Base-by-base conservation (phyloP, 2,888 invertebrate species). In the Leucozona laternaria region DNA sequence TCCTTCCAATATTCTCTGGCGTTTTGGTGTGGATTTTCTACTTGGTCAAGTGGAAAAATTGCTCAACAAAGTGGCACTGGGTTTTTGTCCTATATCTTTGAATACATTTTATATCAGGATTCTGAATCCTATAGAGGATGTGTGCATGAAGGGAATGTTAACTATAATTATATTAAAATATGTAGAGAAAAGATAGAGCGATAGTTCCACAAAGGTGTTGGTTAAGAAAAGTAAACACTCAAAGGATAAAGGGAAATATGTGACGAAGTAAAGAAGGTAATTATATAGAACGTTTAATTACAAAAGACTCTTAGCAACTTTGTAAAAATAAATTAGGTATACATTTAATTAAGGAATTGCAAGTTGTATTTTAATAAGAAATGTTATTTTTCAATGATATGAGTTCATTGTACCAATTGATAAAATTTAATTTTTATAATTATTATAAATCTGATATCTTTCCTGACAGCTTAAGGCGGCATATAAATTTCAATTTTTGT, bases 1-100 rank as follows among this genome's bases (percentile, higher is more conserved):
- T 72, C 55, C n/a, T 34, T 17, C 20, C n/a, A 40, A 22, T 37
- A 40, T 37, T 15, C 43, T 55, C 48, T 58, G 22, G 28, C 28
- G 37, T 64, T 71, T 71, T 79, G 37, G 25, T 37, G 37, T 80
- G 60, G 43, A 68, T 60, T 70, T 80, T 75, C 75, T 60, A 60
- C 75, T 80, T 68, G 68, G 53, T 37, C 50, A 50, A 80, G 75
- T 75, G 60, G 75, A 75, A 73, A 72, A 79, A 73, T 66, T 40
- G 48, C 31, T 43, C 75, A 40, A 73, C 68, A 68, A 68, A 40
- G 66, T 53, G 68, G 60, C 75, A 68, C 53, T 60, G 48, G 34
- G 20, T 66, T 66, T 55, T 68, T 68, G 57, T n/a, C 20, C 17
- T 22, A 34, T 22, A 34, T 34, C 15, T 68, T 34, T 71, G 11